These are phyloP conservation scores for Epizoanthus scotinus DNA, from an alignment of 92 coral and sea anemone genomes.

Conservation along the genomic window DNA sequence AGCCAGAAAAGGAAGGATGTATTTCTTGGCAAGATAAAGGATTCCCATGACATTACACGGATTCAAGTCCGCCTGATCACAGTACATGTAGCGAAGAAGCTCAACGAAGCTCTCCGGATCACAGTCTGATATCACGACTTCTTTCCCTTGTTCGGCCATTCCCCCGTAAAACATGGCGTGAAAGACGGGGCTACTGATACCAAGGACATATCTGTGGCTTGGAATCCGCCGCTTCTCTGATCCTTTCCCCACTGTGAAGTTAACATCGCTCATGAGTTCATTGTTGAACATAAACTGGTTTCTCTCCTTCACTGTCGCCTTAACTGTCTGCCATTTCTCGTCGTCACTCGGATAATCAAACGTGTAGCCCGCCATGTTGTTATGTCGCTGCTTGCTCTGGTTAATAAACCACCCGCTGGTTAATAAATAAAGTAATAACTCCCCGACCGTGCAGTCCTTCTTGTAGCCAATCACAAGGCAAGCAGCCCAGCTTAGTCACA, in stretches of 20 bases:
- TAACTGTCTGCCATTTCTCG: constrained; percentile 81
- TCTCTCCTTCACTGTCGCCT: constrained; percentile 66
- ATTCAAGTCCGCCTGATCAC: constrained; percentile 70
- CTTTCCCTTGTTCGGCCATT: constrained; percentile 76
- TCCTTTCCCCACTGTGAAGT: constrained; percentile 68
- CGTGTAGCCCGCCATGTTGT: constrained; percentile 67
- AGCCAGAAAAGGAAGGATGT: constrained; percentile 82
- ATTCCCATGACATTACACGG: constrained; percentile 76
- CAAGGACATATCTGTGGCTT: constrained; percentile 80
- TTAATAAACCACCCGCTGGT: constrained; percentile 23
- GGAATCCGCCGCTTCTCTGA: constrained; percentile 61
- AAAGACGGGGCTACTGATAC: constrained; percentile 83
- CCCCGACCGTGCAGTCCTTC: not conserved
- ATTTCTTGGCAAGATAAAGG: constrained; percentile 85
- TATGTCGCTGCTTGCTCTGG: not conserved
- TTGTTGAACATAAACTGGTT: constrained; percentile 81
- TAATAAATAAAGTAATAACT: not conserved
- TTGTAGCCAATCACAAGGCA: constrained; percentile 11
- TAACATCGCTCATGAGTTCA: constrained; percentile 72
- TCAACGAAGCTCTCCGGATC: constrained; percentile 74
- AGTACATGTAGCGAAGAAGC: constrained; percentile 73
- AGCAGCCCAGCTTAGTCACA: not conserved
- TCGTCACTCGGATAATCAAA: constrained; percentile 40
- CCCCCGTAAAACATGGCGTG: constrained; percentile 85
- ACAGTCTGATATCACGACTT: constrained; percentile 71